Evolutionary conservation across 2,888 invertebrate species (phyloP).

Genomic region (Drosophila testacea): DNA sequence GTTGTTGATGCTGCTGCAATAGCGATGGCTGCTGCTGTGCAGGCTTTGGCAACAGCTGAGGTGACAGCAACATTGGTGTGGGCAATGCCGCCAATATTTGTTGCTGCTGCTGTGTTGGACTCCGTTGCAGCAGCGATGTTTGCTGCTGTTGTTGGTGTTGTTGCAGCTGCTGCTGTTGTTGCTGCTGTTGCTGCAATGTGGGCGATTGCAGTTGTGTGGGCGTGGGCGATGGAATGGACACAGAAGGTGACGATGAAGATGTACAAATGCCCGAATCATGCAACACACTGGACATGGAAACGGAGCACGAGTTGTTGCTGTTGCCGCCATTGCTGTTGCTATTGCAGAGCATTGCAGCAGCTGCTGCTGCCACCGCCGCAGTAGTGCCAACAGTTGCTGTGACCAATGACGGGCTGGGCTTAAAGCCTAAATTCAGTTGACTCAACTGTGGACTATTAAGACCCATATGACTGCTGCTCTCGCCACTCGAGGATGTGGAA

Average conservation of each 20-base stretch:
- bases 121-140: slow-evolving; percentile 66
- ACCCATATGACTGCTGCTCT: slow-evolving; percentile 84
- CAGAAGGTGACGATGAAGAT: slow-evolving; percentile 84
- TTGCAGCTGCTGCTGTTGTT: slow-evolving; percentile 50
- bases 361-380: slow-evolving; percentile 1
- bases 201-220: slow-evolving; percentile 82
- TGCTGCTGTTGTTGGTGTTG: slow-evolving; percentile 35
- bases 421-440: slow-evolving; percentile 68
- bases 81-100: slow-evolving; percentile 73
- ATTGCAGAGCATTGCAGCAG: slow-evolving; percentile 56
- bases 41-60: slow-evolving; percentile 62
- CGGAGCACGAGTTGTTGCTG: slow-evolving; percentile 79
- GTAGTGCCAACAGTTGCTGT: slow-evolving; percentile 18
- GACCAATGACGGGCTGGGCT: slow-evolving; percentile 46
- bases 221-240: slow-evolving; percentile 84
- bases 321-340: slow-evolving; percentile 68
- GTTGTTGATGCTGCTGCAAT: slow-evolving; percentile 44
- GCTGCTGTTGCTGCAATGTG: slow-evolving; percentile 63
- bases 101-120: slow-evolving; percentile 68
- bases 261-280: slow-evolving; percentile 85
- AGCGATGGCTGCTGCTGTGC: slow-evolving; percentile 43
- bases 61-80: slow-evolving; percentile 74
- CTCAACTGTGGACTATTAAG: slow-evolving; percentile 82
- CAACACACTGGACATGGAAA: slow-evolving; percentile 80
- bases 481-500: slow-evolving; percentile 85